A percentile compares a stretch with the other conserved stretches of the same genome.
Conservation (phyloP, 2,888 invertebrate species). For the Andrena praecox region DNA sequence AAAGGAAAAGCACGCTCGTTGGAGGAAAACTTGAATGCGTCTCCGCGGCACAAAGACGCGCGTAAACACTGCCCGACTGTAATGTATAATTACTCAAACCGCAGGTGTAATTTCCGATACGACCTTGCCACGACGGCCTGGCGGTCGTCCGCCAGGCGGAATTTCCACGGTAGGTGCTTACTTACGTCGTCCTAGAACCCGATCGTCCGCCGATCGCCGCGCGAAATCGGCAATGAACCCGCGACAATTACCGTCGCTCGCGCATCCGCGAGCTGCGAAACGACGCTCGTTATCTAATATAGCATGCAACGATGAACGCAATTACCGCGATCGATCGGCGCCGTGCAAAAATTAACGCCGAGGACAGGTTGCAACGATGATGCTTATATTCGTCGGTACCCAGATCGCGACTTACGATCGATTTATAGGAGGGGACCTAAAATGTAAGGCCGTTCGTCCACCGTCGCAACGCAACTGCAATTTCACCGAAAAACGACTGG, state of each 20-base stretch:
- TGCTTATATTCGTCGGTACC: no score
- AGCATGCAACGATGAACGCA: not conserved
- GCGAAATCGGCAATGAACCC: not conserved
- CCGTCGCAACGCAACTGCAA: no score
- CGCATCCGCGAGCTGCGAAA: not conserved
- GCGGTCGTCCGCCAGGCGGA: conserved; percentile 2
- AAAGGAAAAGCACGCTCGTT: conserved; percentile 30
- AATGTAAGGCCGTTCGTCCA: no score
- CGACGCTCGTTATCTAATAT: no score
- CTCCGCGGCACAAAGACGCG: conserved; percentile 25
- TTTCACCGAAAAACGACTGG: not conserved
- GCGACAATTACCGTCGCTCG: not conserved
- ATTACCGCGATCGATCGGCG: not conserved
- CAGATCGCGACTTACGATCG: no score
- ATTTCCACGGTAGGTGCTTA: not conserved
- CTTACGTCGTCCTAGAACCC: not conserved
- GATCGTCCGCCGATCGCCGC: not conserved
- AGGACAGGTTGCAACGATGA: no score
- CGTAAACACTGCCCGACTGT: conserved; percentile 27
- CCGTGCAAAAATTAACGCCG: no score
- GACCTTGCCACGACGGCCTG: conserved; percentile 38
- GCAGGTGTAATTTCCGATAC: conserved; percentile 53
- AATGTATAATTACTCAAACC: conserved; percentile 46
- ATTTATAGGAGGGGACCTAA: no score
- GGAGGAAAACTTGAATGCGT: conserved; percentile 44